These are phyloP conservation scores for Piprites chloris DNA, from an alignment of 2,113 vertebrate species.

Conservation along the genomic window DNA sequence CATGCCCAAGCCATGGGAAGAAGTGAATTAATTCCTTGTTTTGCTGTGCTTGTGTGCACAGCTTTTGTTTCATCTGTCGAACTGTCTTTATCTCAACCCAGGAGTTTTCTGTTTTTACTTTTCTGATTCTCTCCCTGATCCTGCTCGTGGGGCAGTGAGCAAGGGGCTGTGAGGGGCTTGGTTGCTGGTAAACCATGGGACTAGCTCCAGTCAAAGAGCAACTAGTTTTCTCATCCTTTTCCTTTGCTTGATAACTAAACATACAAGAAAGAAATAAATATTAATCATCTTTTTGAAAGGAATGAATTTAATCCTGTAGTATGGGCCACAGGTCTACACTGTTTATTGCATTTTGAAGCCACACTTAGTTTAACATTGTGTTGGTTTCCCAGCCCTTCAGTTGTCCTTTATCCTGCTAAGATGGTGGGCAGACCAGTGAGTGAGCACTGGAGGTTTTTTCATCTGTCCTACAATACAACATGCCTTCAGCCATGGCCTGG, in stretches of 20 bases:
- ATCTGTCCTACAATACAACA: background rate
- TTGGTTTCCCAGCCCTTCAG: background rate
- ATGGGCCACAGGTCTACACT: background rate
- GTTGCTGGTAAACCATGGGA: background rate
- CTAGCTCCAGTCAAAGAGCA: background rate
- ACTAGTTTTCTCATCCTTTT: background rate
- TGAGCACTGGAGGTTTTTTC: background rate
- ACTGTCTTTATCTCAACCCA: background rate
- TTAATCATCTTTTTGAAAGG: background rate
- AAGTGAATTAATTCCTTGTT: background rate
- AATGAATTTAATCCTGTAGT: background rate
- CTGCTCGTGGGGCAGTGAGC: background rate
- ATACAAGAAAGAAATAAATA: background rate
- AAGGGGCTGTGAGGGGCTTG: background rate
- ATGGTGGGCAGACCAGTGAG: background rate
- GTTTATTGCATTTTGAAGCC: background rate
- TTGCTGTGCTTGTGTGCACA: background rate
- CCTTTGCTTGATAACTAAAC: background rate
- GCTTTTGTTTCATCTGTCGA: background rate
- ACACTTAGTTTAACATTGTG: rapidly evolving
- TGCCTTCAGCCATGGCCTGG: background rate
- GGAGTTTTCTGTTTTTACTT: background rate
- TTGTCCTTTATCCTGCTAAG: background rate
- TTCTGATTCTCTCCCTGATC: background rate
- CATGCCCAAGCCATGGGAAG: background rate